A percentile compares a stretch with the other conserved stretches of the same genome.
These are phyloP conservation scores for Cepaea nemoralis DNA, from an alignment of 1,140 invertebrate species.

Conservation along the genomic window DNA sequence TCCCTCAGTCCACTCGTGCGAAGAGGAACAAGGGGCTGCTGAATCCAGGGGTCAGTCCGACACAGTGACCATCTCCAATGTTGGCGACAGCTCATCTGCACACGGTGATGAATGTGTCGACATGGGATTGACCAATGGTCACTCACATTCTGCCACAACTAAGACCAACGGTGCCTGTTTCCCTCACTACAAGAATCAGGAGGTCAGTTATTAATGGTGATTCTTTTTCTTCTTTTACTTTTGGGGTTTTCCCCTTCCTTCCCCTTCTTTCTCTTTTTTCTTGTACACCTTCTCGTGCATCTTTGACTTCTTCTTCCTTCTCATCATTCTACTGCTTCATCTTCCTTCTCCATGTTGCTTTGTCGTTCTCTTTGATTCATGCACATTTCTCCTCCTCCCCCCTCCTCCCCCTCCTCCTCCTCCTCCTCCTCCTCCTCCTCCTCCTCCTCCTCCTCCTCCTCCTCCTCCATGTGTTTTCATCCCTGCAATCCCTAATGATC, in stretches of 20 bases:
- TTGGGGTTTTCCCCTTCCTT: too few species aligned
- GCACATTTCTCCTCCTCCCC: too few species aligned
- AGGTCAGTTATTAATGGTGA: conserved; percentile 21
- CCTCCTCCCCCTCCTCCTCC: not conserved
- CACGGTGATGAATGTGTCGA: not conserved
- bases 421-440: not conserved
- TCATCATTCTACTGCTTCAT: too few species aligned
- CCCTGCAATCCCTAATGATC: too few species aligned
- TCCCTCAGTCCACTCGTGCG: conserved; percentile 23
- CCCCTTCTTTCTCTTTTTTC: too few species aligned
- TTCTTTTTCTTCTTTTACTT: too few species aligned
- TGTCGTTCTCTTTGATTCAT: not conserved
- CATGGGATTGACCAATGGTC: not conserved
- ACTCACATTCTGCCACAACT: not conserved
- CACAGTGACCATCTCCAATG: not conserved
- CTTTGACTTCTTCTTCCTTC: too few species aligned
- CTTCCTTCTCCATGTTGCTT: too few species aligned
- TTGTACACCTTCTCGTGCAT: too few species aligned
- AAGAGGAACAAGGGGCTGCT: not conserved
- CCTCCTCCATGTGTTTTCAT: not conserved
- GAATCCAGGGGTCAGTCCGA: not conserved
- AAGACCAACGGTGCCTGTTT: conserved; percentile 30
- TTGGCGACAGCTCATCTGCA: conserved; percentile 1
- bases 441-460: conserved; percentile 6
- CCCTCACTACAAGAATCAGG: conserved; percentile 27